Evolutionary conservation across 2,888 invertebrate species (phyloP), one percentile per base, ranked within the genome.

Genomic region (Alcis repandata): DNA sequence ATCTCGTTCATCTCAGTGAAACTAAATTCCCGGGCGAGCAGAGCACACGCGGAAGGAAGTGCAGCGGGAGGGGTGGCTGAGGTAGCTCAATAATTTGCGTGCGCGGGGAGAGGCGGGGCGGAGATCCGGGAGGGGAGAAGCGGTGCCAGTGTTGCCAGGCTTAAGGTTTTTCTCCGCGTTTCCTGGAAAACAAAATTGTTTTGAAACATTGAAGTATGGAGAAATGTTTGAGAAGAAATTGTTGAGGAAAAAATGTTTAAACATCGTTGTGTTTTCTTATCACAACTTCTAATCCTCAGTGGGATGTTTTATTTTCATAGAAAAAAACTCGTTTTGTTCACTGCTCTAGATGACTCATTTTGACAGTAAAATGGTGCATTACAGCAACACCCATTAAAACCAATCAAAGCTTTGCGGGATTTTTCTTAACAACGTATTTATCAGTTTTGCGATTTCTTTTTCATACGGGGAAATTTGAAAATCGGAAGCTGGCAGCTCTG

Each of bases 21-120:
- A 80, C 82, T 80, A 77, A 78, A 84, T 78, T 82, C 82, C 79
- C 84, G 84, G 85, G 82, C 81, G 79, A 75, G 80, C 76, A 70
- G 71, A 72, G 56, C 53, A 70, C 76, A 70, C 80, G 81, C 83
- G 88, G 87, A 86, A 87, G 87, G 87, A 87, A 87, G 80, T 86
- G 85, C 84, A 85, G 79, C 78, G 83, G 80, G 79, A 74, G 59
- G 56, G 60, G 67, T 61, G 71, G 70, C 27, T 27, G 72, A 73
- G 75, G 74, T 76, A 74, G 87, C 82, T 88, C 88, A 84, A 89
- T 89, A 90, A 89, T 89, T 89, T 88, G 89, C 88, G 86, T 86
- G 85, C 82, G 83, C 75, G 74, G 75, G 67, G 71, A 57, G 70
- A 64, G 73, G 68, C 43, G 68, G 38, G 61, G 63, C 40, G 61